Percentiles rank a stretch among this genome's conserved stretches.
phyloP scores from a whole-genome alignment of 2,797 vertebrate species.

The Pseudomugil gertrudae region DNA sequence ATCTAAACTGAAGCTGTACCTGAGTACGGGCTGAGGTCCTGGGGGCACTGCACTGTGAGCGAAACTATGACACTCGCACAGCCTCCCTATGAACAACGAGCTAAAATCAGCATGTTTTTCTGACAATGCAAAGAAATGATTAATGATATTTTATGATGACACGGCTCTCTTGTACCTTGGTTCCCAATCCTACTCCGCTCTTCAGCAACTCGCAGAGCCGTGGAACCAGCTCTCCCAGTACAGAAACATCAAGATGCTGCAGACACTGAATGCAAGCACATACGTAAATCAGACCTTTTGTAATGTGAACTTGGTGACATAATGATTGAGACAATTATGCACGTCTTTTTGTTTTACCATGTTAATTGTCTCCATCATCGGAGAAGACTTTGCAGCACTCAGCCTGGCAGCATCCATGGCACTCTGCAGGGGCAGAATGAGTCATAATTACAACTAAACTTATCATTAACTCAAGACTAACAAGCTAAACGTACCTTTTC shows the following conservation, averaged over 20 bases:
- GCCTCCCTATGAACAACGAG: conserved; percentile 85
- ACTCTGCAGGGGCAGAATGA: conserved; percentile 77
- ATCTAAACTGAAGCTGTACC: conserved; percentile 72
- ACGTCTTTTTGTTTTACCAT: conserved; percentile 81
- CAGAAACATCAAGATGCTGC: conserved; percentile 93
- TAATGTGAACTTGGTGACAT: background rate
- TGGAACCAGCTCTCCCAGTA: conserved; percentile 92
- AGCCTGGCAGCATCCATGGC: conserved; percentile 97
- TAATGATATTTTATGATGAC: background rate
- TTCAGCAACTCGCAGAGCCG: conserved; percentile 93
- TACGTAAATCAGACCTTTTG: background rate
- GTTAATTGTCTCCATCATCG: conserved; percentile 99
- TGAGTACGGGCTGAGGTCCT: conserved; percentile 93
- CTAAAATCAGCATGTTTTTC: background rate
- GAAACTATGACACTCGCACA: conserved; percentile 97
- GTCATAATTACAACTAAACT: background rate
- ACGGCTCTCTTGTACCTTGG: conserved; percentile 85
- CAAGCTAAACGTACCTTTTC: conserved; percentile 86
- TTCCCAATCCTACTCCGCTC: conserved; percentile 94
- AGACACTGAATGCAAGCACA: conserved; percentile 85
- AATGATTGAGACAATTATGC: background rate
- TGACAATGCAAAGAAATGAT: background rate
- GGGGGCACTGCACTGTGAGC: conserved; percentile 95
- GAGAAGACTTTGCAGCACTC: conserved; percentile 96
- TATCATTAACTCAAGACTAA: background rate